Evolutionary conservation across 1,140 invertebrate genomes (phyloP).

Genomic region (Trichonephila inaurata): DNA sequence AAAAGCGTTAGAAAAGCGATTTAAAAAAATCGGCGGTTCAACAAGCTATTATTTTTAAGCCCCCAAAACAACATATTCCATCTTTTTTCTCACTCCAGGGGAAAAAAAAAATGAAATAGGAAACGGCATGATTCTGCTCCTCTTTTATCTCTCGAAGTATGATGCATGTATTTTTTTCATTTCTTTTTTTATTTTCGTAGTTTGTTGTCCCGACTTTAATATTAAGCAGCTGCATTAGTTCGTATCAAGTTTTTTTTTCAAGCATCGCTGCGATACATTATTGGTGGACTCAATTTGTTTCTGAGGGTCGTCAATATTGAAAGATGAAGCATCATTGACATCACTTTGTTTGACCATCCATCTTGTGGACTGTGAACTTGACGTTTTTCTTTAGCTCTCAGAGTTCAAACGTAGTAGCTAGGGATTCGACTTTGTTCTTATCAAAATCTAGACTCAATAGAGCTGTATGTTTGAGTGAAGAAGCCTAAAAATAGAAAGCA

Average conservation of each 20-base stretch:
- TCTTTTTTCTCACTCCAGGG: not conserved
- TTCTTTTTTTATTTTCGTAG: conserved; percentile 35
- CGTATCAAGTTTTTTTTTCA: conserved; percentile 29
- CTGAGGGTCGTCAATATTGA: conserved; percentile 68
- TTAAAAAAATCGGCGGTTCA: conserved; percentile 8
- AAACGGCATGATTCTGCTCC: not conserved
- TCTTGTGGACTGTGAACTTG: conserved; percentile 43
- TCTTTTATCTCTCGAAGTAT: conserved; percentile 10
- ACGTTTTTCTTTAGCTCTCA: conserved; percentile 35
- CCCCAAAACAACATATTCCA: conserved; percentile 8
- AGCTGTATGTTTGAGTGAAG: not conserved
- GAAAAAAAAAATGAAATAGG: not conserved
- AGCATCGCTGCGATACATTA: conserved; percentile 31
- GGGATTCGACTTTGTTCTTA: conserved; percentile 19
- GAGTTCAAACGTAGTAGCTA: not conserved
- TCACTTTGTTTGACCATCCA: conserved; percentile 72
- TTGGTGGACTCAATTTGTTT: conserved; percentile 56
- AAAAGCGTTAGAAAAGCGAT: not conserved
- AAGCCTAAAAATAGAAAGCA: not conserved
- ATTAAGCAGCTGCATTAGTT: conserved; percentile 67
- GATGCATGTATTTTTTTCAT: not conserved
- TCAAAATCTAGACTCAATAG: not conserved
- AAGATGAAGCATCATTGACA: conserved; percentile 67
- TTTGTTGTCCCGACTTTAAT: conserved; percentile 72
- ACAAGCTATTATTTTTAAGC: conserved; percentile 31